Base-by-base conservation (phyloP, 2,797 vertebrate genomes). In the Antrozous pallidus region DNA sequence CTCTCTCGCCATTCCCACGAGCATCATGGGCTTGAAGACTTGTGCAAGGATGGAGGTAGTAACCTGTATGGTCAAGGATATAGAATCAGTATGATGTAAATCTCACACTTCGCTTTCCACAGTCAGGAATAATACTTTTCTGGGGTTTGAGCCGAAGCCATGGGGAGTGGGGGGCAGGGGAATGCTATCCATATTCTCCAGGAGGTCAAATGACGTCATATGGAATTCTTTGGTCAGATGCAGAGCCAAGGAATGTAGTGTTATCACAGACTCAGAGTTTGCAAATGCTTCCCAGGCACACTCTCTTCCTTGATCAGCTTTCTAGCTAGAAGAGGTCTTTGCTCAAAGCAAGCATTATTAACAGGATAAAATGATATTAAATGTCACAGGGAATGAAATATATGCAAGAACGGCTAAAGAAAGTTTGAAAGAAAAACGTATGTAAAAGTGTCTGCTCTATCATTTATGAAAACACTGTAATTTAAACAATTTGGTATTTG, bases 171-270 rank as follows among this genome's bases (percentile, higher is more conserved):
- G 58, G 58, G 58, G 38, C n/a, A 33, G 45, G 42, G 6, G 10
- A 42, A 91, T 51, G 24, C 65, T 31, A 1, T 75, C 51, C 4
- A 87, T 14, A 26, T 20, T 90, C 26, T 71, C 65, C 26, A 89
- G 91, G 82, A 92, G 78, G 51, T 96, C 58, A 78, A 94, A 40
- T 18, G 84, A 91, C 5, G 13, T 31, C 58, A 58, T 42, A 26
- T 4, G 1, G 42, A 89, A 83, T 92, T 75, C 70, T 18, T 88
- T 81, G 40, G 33, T 69, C 26, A 51, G 28, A 47, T 6, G 24
- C 54, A 80, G 45, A 88, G 77, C 73, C 42, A 88, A 90, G 74
- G 79, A 82, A 47, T 73, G 14, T 13, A 63, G 45, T 12, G 10
- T 28, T 42, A 13, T 89, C 56, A 33, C 1, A 78, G 65, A 47